phyloP scores from a whole-genome alignment of 1,140 invertebrate genomes.

The Psilanteris sp. region DNA sequence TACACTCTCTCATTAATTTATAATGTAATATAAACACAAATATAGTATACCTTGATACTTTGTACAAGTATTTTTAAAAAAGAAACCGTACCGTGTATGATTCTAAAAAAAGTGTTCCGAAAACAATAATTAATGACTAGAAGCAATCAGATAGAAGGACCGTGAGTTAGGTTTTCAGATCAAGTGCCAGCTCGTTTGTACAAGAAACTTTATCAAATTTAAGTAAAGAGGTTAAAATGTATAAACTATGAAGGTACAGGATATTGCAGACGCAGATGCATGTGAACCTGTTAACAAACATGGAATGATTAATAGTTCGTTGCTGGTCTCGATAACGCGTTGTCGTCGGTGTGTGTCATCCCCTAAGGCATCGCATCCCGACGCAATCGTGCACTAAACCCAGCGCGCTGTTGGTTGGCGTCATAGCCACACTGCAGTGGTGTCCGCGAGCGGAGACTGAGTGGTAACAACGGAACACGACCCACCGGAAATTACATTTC shows the following conservation, averaged over 20 bases:
- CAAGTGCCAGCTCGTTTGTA: too few species aligned
- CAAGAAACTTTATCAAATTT: conserved; percentile 32
- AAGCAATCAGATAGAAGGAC: too few species aligned
- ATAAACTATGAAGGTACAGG: conserved; percentile 64
- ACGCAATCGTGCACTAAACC: conserved; percentile 64
- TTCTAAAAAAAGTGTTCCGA: too few species aligned
- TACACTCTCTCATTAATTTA: too few species aligned
- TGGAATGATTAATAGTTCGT: conserved; percentile 77
- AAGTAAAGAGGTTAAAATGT: conserved; percentile 13
- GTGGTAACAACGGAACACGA: conserved; percentile 69
- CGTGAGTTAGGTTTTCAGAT: too few species aligned
- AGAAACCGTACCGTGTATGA: too few species aligned
- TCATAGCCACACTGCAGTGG: conserved; percentile 51
- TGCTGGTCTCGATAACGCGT: conserved; percentile 70
- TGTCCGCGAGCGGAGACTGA: conserved; percentile 63
- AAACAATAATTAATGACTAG: too few species aligned
- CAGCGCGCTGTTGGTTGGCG: conserved; percentile 40
- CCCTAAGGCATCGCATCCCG: conserved; percentile 64
- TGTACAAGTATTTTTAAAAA: too few species aligned
- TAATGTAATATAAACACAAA: too few species aligned
- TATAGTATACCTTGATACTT: too few species aligned
- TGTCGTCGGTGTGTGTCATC: conserved; percentile 66
- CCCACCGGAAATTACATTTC: conserved; percentile 79
- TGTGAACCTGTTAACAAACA: conserved; percentile 76
- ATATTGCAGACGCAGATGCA: conserved; percentile 76